phyloP scores from a whole-genome alignment of 2,888 invertebrate genomes.

The Drepana falcataria region DNA sequence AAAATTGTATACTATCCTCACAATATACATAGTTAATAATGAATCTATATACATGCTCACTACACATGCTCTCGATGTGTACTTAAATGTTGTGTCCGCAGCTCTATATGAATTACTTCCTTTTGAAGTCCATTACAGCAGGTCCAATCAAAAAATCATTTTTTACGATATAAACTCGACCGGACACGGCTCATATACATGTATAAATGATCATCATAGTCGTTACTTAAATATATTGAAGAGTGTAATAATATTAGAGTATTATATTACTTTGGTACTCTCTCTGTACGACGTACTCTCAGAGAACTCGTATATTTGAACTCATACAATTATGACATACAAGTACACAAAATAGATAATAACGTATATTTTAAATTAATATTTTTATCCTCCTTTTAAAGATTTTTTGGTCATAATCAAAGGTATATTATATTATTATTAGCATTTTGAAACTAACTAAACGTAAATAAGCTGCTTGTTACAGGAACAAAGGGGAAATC shows the following conservation, averaged over 20 bases:
- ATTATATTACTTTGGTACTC: slow-evolving; percentile 6
- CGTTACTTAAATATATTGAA: slow-evolving; percentile 43
- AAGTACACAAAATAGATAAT: no score
- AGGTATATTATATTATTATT: no score
- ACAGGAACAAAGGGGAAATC: slow-evolving; percentile 51
- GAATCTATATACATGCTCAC: no score
- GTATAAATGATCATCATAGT: slow-evolving; percentile 60
- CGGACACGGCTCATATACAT: slow-evolving; percentile 67
- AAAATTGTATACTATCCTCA: no score
- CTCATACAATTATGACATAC: no score
- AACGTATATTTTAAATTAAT: no score
- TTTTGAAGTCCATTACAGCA: slow-evolving; percentile 58
- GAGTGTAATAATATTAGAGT: slow-evolving; percentile 16
- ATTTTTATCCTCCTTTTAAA: no score
- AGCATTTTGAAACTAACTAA: slow-evolving; percentile 26
- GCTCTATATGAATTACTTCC: slow-evolving; percentile 45
- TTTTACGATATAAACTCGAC: slow-evolving; percentile 71
- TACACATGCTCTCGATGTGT: no score
- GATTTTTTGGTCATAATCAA: no score
- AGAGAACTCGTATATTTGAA: no score
- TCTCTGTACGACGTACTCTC: no score
- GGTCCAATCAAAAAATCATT: slow-evolving; percentile 77
- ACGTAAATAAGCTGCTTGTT: slow-evolving; percentile 45
- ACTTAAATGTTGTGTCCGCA: slow-evolving; percentile 15
- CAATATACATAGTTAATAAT: no score